Conservation (phyloP, 2,113 vertebrate species). For the Ceyx margarethae region DNA sequence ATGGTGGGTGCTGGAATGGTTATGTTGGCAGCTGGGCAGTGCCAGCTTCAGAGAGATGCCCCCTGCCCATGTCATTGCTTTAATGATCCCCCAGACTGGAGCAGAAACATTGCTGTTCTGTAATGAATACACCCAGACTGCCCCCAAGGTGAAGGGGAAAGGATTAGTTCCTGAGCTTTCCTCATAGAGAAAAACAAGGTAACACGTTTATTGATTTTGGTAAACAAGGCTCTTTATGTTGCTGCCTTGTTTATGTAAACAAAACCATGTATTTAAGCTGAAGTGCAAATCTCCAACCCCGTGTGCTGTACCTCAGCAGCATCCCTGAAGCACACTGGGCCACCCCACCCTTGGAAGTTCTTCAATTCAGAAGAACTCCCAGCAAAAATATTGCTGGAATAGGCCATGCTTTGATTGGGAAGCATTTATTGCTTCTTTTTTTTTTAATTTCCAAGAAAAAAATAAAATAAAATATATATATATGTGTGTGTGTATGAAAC, state of each 20-base stretch:
- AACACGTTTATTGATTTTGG: conserved; percentile 35
- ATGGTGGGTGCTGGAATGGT: fast-evolving
- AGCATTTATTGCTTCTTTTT: neutral
- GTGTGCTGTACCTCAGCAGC: neutral
- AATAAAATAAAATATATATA: neutral
- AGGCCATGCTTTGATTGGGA: neutral
- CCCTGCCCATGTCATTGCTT: neutral
- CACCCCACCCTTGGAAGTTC: neutral
- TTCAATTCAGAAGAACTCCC: neutral
- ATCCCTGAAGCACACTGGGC: neutral
- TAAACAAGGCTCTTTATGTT: neutral
- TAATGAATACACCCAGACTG: neutral
- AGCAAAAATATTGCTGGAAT: neutral
- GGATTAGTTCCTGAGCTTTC: conserved; percentile 15
- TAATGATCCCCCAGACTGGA: neutral
- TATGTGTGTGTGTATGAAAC: neutral
- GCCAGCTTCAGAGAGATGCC: neutral
- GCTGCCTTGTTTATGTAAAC: neutral
- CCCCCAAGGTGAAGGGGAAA: neutral
- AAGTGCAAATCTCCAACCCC: fast-evolving
- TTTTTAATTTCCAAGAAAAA: neutral
- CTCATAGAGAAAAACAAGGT: neutral
- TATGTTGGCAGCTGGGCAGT: neutral
- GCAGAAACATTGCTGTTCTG: neutral
- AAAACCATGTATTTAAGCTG: neutral